Conservation (phyloP, 1,140 invertebrate species). For the Calephelis nemesis region DNA sequence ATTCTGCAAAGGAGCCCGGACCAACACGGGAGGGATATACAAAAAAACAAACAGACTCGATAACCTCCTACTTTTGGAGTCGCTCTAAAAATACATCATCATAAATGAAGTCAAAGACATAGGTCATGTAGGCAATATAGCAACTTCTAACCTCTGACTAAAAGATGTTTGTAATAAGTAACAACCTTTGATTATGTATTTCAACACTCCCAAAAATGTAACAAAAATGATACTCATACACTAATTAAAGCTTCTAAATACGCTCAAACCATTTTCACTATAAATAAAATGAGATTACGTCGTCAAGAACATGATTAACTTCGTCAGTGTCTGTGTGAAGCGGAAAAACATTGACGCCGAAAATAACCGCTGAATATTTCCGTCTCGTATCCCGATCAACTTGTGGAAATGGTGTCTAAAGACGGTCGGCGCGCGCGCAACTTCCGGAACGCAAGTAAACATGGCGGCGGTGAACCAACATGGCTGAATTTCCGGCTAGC, state of each 20-base stretch:
- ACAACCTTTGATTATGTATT: background rate
- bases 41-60: too few relatives aligned
- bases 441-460: conserved; percentile 74
- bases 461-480: conserved; percentile 73
- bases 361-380: conserved; percentile 74
- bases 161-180: too few relatives aligned
- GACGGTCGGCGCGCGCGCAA: conserved; percentile 73
- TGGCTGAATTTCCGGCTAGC: conserved; percentile 69
- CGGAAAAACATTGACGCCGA: conserved; percentile 68
- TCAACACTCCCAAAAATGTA: too few relatives aligned
- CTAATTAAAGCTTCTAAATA: conserved; percentile 60
- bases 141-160: too few relatives aligned
- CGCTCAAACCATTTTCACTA: conserved; percentile 61
- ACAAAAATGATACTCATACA: conserved; percentile 44
- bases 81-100: too few relatives aligned
- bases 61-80: too few relatives aligned
- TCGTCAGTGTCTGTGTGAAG: conserved; percentile 61
- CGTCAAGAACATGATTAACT: conserved; percentile 70
- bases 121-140: too few relatives aligned
- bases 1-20: too few relatives aligned
- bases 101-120: too few relatives aligned
- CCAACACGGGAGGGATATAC: too few relatives aligned
- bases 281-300: conserved; percentile 59
- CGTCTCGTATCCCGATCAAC: conserved; percentile 57
- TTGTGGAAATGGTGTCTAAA: conserved; percentile 71